Evolutionary conservation across 2,888 invertebrate genomes (phyloP), one percentile per base, ranked within the genome.

Genomic region (Synergus itoensis): DNA sequence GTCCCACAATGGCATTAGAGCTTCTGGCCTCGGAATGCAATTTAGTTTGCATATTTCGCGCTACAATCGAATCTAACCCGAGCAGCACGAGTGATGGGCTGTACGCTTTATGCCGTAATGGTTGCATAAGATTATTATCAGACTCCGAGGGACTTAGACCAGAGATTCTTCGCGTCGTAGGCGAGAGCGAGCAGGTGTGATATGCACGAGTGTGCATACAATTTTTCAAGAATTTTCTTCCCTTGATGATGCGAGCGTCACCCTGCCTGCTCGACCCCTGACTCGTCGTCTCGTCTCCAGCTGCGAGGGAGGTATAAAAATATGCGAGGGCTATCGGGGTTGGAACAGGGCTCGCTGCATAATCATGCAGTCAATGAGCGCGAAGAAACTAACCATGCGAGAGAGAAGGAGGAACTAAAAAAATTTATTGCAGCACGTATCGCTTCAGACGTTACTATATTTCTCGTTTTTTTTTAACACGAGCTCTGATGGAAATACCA

Each of bases 301-400:
- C 77, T 28, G 63, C 40, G 63, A 81, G 75, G 67, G 79, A 63
- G 63, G 76, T 76, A 81, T 84, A 86, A 89, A 89, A 88, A 87
- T 88, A 87, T 88, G 87, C 86, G 82, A 84, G 28, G 82, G 81
- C 82, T 84, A 83, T 84, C 82, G 84, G 81, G 84, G 77, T 78
- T 82, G 84, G 80, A 81, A 62, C 82, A 81, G 83, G 84, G 83
- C 83, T 85, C 84, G 83, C 83, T 88, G 89, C 88, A 89, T 90
- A 90, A 90, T 90, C 88, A 88, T 86, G 87, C 86, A 88, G 88
- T 89, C 90, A 88, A 88, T 89, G 89, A 88, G 88, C 88, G 87
- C 88, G 84, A 87, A 88, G 84, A 82, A 89, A 85, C 85, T 87
- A 89, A 87, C 88, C 89, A 89, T 87, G 89, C 89, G 89, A 85